A percentile compares a stretch with the other conserved stretches of the same genome.
These are phyloP conservation scores for Margarornis squamiger DNA, from an alignment of 2,797 vertebrate species.

Conservation along the genomic window DNA sequence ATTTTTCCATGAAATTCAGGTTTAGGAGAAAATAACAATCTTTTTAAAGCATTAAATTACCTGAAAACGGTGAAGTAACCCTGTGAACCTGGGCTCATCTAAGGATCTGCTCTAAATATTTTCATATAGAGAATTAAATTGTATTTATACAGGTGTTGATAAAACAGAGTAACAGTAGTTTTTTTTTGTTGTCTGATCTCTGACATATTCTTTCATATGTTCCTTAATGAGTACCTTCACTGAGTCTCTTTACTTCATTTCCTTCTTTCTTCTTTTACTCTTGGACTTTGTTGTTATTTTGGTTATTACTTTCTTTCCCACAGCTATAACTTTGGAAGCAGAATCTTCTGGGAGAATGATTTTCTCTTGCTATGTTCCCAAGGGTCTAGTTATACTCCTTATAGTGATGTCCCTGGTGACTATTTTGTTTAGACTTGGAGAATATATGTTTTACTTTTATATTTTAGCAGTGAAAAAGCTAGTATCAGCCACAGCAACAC, in stretches of 20 bases:
- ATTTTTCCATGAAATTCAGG: neutral
- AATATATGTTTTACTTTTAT: neutral
- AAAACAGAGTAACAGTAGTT: neutral
- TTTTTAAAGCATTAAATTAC: neutral
- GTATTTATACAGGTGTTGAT: neutral
- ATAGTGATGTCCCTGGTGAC: neutral
- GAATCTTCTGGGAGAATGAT: neutral
- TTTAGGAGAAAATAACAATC: fast-evolving
- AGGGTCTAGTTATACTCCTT: neutral
- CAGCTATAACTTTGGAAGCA: neutral
- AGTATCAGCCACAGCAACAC: neutral
- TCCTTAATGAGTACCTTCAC: neutral
- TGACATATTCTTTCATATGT: neutral
- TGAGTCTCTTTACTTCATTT: neutral
- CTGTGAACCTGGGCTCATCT: neutral
- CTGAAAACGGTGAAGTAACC: neutral
- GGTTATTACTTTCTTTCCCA: neutral
- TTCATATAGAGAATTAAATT: neutral
- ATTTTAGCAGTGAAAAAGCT: neutral
- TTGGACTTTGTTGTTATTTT: neutral
- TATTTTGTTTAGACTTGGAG: neutral
- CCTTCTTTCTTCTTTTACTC: neutral
- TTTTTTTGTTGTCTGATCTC: neutral
- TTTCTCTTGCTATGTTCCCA: neutral
- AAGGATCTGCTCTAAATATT: neutral